Evolutionary conservation across 2,113 vertebrate genomes (phyloP), one percentile per base, ranked within the genome.

Genomic region (Pluvialis apricaria): DNA sequence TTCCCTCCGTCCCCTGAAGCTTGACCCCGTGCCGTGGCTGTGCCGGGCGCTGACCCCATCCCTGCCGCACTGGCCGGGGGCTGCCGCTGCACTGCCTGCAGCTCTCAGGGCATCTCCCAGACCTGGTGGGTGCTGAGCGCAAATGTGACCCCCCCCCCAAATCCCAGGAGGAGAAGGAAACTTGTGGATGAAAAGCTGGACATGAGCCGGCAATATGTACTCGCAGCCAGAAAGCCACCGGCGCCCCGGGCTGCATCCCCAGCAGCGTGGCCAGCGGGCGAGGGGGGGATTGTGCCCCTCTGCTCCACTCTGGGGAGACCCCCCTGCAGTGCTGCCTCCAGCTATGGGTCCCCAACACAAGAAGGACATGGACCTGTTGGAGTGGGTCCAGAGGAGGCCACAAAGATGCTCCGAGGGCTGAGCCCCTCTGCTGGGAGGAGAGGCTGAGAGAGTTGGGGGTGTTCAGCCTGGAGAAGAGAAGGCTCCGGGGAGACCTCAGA

Each of bases 21-120:
- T 54, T 89, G 88, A 83, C 31, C 66, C 66, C 0, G 0, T 11
- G 45, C 26, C 3, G 1, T 2, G 4, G 31, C 55, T 26, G 5
- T 25, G 44, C 60, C 1, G 11, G 44, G n/a, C 3, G 44, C 86
- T 21, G 25, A 45, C 29, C 58, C 25, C 7, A 22, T 31, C 77
- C 40, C 13, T 31, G 40, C n/a, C 7, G 4, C 0, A 2, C 68
- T 36, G 61, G 15, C 24, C 0, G 1, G 22, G 45, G 18, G n/a
- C 49, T 34, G 58, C 49, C 5, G 2, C 57, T 31, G 20, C 44
- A 0, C 38, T 49, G 58, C 14, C 45, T 18, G 49, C 44, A 31
- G 44, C 34, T 62, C 62, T 68, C 21, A 3, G 40, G 28, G 29
- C 65, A 47, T 10, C n/a, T 26, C 57, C 51, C 31, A 47, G 31